Evolutionary conservation across 2,888 invertebrate species (phyloP).

Genomic region (Trichacis sp.): DNA sequence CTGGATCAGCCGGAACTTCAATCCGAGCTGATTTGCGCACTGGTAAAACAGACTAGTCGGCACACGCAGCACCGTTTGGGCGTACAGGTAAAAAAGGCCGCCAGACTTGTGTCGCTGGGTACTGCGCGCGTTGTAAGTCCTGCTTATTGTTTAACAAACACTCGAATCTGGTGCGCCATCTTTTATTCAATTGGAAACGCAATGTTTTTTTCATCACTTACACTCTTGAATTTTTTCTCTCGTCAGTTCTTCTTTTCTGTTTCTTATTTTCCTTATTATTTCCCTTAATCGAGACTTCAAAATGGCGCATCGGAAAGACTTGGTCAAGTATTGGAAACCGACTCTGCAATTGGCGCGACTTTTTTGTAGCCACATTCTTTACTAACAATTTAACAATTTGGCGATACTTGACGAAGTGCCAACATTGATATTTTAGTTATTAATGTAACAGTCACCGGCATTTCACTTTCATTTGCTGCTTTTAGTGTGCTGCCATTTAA

Average conservation of each 20-base stretch:
- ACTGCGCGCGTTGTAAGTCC: constrained; percentile 70
- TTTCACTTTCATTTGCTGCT: constrained; percentile 68
- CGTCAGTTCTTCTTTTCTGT: constrained; percentile 23
- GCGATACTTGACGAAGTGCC: constrained; percentile 66
- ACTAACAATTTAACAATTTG: constrained; percentile 34
- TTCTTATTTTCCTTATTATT: too few relatives aligned
- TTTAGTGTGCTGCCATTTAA: constrained; percentile 62
- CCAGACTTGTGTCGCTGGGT: constrained; percentile 70
- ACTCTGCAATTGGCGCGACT: not conserved
- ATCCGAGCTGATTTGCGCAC: constrained; percentile 91
- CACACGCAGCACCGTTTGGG: constrained; percentile 81
- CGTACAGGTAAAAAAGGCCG: constrained; percentile 84
- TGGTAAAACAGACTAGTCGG: constrained; percentile 93
- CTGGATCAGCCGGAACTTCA: constrained; percentile 90
- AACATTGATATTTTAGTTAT: constrained; percentile 60
- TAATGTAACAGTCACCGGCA: constrained; percentile 60
- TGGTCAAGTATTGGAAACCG: constrained; percentile 63
- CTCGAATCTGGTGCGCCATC: constrained; percentile 59
- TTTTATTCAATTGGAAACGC: constrained; percentile 29
- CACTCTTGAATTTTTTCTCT: constrained; percentile 12
- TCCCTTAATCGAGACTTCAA: constrained; percentile 22
- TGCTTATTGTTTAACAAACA: constrained; percentile 69
- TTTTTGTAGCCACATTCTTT: constrained; percentile 3
- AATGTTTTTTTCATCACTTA: not conserved
- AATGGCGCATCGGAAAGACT: constrained; percentile 63